Conservation (phyloP, 2,797 vertebrate genomes). For the Acropternis orthonyx region DNA sequence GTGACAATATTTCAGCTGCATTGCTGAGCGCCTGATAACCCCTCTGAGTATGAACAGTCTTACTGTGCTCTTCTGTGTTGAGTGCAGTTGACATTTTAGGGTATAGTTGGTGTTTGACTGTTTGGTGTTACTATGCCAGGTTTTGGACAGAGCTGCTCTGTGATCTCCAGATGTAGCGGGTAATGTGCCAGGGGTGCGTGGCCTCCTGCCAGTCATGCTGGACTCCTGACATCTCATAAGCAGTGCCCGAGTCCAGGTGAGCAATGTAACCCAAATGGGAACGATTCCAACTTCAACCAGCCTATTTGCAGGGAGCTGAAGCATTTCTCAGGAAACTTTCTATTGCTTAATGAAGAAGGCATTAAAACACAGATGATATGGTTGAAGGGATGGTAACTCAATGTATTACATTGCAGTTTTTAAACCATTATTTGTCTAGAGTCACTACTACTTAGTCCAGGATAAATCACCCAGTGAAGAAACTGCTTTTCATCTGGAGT, state of each 20-base stretch:
- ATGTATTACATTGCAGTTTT: not conserved
- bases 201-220: not conserved
- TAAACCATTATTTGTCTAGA: not conserved
- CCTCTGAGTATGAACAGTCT: not conserved
- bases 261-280: accelerated
- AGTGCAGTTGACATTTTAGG: not conserved
- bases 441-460: not conserved
- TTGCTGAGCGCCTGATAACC: not conserved
- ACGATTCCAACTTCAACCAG: accelerated
- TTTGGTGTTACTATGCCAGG: not conserved
- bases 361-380: not conserved
- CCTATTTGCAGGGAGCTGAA: not conserved
- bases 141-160: not conserved
- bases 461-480: not conserved
- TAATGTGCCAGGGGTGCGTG: not conserved
- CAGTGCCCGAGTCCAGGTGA: not conserved
- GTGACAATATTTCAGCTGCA: not conserved
- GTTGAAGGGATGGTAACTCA: not conserved
- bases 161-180: accelerated
- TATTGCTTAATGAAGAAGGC: not conserved
- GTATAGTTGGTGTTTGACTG: not conserved
- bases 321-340: not conserved
- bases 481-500: not conserved
- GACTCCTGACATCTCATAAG: accelerated
- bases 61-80: not conserved